These are phyloP conservation scores for Pelosia muscerda DNA, from an alignment of 2,888 invertebrate species.

Conservation along the genomic window DNA sequence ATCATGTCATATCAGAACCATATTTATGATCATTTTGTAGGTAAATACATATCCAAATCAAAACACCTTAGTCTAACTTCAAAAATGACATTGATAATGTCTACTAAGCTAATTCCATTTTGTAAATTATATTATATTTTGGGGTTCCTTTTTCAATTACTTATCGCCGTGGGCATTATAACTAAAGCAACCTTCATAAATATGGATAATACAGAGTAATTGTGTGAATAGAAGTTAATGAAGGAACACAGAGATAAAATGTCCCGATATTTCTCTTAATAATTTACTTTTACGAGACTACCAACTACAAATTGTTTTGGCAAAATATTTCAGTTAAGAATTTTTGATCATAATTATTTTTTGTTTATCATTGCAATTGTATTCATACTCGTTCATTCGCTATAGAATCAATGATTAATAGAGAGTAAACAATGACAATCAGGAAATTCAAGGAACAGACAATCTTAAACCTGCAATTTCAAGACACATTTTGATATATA, in stretches of 20 bases:
- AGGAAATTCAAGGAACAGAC: too few species aligned
- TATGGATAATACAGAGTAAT: neutral
- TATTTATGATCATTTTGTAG: too few species aligned
- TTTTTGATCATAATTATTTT: neutral
- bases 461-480: too few species aligned
- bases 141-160: neutral
- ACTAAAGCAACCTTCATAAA: neutral
- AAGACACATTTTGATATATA: too few species aligned
- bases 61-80: too few species aligned
- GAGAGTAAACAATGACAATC: too few species aligned
- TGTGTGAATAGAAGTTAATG: neutral
- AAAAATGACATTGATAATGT: neutral
- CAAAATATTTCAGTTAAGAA: neutral
- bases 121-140: neutral
- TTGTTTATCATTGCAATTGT: neutral
- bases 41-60: too few species aligned
- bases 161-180: neutral
- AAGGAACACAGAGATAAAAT: neutral
- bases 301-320: neutral
- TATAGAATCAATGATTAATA: neutral
- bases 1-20: too few species aligned
- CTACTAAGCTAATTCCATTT: neutral
- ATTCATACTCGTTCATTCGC: neutral
- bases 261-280: neutral
- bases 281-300: slow-evolving; percentile 1